Percentiles rank a stretch among this genome's conserved stretches.
phyloP scores from a whole-genome alignment of 2,888 invertebrate species.

The Tinea semifulvella region DNA sequence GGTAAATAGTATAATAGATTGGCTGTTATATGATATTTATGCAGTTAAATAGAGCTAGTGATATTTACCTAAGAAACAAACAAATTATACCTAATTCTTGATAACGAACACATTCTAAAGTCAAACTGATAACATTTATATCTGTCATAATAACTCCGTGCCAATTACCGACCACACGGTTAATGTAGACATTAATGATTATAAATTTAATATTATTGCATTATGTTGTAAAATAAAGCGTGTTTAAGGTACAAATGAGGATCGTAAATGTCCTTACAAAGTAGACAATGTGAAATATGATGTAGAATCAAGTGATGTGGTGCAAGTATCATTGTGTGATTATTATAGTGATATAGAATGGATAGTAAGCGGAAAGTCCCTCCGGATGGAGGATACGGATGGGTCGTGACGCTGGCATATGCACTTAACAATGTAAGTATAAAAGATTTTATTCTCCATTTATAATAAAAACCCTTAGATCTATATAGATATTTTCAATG shows the following conservation, averaged over 20 bases:
- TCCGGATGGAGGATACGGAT: conserved; percentile 74
- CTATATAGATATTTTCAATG: too few species aligned
- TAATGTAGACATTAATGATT: conserved; percentile 2
- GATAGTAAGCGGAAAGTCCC: conserved; percentile 48
- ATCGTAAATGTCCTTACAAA: background rate
- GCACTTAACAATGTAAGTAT: conserved; percentile 71
- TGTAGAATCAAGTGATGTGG: conserved; percentile 24
- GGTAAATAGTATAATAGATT: too few species aligned
- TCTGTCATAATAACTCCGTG: conserved; percentile 1
- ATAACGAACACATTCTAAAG: conserved; percentile 40
- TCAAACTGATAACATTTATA: conserved; percentile 38
- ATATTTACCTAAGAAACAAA: conserved; percentile 8
- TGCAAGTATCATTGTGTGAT: conserved; percentile 19
- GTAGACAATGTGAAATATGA: conserved; percentile 2
- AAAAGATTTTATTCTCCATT: background rate
- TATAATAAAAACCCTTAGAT: too few species aligned
- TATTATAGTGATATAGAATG: conserved; percentile 28
- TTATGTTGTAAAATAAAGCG: background rate
- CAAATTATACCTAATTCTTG: conserved; percentile 23
- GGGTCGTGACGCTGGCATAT: conserved; percentile 69
- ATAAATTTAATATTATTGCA: too few species aligned
- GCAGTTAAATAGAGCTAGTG: background rate
- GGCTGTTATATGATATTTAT: background rate
- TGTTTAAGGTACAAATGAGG: background rate
- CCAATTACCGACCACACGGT: conserved; percentile 1